These are phyloP conservation scores for Aegotheles bennettii DNA, from an alignment of 2,113 vertebrate species.

Conservation along the genomic window DNA sequence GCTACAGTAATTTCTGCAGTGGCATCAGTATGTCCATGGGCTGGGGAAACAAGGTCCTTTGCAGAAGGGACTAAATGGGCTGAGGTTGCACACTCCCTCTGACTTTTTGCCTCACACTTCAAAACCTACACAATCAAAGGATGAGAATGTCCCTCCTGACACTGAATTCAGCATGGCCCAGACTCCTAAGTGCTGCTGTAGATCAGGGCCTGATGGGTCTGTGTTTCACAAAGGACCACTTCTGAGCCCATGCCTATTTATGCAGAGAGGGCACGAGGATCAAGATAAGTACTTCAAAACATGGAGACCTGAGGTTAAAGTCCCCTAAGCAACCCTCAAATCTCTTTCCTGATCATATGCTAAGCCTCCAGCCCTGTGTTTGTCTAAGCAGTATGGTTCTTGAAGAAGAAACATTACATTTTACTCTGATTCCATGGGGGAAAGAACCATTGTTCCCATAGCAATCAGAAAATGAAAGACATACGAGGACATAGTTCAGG, in stretches of 20 bases:
- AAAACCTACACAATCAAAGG: neutral
- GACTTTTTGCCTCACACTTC: neutral
- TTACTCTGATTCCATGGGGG: conserved; percentile 42
- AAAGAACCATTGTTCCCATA: conserved; percentile 40
- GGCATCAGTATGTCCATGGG: neutral
- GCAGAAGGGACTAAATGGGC: neutral
- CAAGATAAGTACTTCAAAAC: neutral
- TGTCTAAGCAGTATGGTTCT: neutral
- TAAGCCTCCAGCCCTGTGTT: neutral
- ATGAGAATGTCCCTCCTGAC: neutral
- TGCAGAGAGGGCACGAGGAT: neutral
- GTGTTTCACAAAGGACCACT: neutral
- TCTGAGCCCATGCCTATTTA: neutral
- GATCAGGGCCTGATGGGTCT: neutral
- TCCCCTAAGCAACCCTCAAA: neutral
- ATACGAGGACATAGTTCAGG: conserved; percentile 45
- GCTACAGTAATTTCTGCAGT: neutral
- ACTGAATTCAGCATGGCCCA: neutral
- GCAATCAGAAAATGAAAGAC: conserved; percentile 63
- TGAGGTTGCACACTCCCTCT: neutral
- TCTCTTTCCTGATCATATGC: neutral
- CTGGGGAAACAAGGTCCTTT: neutral
- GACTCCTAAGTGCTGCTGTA: neutral
- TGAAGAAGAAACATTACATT: neutral
- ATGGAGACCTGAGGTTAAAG: neutral